phyloP scores from a whole-genome alignment of 2,797 vertebrate genomes.

The Neopelma chrysocephalum region DNA sequence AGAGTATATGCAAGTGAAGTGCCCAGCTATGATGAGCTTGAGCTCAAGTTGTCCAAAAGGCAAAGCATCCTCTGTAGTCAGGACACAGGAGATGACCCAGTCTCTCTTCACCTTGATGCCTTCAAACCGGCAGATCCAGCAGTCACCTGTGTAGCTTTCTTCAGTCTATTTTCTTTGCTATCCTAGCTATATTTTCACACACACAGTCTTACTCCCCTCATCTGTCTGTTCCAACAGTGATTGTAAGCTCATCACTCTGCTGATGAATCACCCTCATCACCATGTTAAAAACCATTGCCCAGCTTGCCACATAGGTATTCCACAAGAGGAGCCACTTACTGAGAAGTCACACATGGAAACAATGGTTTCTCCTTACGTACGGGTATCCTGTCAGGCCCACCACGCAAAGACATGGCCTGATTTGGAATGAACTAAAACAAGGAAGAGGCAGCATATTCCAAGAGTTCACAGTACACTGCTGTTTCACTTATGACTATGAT shows the following conservation, averaged over 20 bases:
- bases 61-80: not conserved
- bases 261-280: not conserved
- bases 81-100: rapidly evolving
- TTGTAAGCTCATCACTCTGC: not conserved
- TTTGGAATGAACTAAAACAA: not conserved
- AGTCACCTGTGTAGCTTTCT: not conserved
- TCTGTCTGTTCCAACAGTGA: not conserved
- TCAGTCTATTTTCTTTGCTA: not conserved
- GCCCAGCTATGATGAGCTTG: not conserved
- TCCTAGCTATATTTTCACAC: not conserved
- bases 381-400: not conserved
- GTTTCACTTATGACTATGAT: not conserved
- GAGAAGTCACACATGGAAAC: not conserved
- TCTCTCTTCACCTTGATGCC: not conserved
- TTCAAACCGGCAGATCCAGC: not conserved
- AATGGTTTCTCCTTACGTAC: not conserved
- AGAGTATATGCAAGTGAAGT: not conserved
- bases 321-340: not conserved
- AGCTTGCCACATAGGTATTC: not conserved
- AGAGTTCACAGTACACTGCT: not conserved
- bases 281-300: not conserved
- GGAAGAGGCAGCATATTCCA: not conserved
- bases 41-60: not conserved
- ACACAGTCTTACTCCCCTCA: not conserved
- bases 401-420: not conserved